Conservation (phyloP, 2,797 vertebrate species). For the Periparus ater region DNA sequence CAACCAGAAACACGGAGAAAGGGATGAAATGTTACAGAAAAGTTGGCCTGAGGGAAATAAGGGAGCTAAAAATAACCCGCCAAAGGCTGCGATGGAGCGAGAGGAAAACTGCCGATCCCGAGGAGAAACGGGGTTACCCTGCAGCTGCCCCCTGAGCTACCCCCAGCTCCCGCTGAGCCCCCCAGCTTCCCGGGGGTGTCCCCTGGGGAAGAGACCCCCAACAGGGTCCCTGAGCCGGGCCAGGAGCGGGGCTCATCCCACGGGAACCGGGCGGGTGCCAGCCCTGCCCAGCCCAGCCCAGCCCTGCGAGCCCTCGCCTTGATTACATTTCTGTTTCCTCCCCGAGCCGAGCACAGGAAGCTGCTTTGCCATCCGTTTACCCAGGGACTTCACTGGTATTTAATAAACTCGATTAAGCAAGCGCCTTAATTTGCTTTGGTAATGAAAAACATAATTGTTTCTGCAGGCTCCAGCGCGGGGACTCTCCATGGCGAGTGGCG, state of each 20-base stretch:
- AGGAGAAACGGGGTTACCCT: neutral
- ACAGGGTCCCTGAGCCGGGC: accelerated
- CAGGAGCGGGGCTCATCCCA: neutral
- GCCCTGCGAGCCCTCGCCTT: neutral
- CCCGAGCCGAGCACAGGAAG: slow-evolving; percentile 1
- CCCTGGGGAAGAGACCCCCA: neutral
- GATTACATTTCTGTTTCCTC: neutral
- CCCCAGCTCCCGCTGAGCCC: neutral
- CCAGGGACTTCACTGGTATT: slow-evolving; percentile 63
- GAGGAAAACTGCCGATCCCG: neutral
- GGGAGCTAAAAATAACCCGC: slow-evolving; percentile 22
- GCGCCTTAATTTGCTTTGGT: slow-evolving; percentile 68
- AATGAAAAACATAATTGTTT: slow-evolving; percentile 72
- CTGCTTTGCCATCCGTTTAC: slow-evolving; percentile 44
- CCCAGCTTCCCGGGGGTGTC: neutral
- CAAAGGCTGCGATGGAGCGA: neutral
- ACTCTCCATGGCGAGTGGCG: slow-evolving; percentile 28
- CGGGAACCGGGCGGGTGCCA: neutral
- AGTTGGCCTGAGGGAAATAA: slow-evolving; percentile 56
- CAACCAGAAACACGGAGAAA: slow-evolving; percentile 31
- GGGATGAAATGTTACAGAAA: slow-evolving; percentile 47
- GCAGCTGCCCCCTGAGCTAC: neutral
- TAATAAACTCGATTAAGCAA: slow-evolving; percentile 70
- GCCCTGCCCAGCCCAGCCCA: neutral
- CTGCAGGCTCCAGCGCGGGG: slow-evolving; percentile 50